Conservation (phyloP, 2,113 vertebrate genomes). For the Tragelaphus imberbis region DNA sequence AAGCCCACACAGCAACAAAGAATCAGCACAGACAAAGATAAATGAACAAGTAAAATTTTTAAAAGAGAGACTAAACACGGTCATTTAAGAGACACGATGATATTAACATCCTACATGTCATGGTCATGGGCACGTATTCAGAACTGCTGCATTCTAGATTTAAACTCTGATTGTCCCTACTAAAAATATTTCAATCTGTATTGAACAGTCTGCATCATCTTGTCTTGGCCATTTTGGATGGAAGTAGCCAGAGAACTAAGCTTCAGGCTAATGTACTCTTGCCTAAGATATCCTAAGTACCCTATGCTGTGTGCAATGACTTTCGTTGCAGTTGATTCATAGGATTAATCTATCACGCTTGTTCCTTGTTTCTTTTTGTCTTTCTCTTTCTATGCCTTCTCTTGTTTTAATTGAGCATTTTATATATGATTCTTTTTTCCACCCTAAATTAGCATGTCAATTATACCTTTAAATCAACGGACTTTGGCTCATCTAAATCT, state of each 20-base stretch:
- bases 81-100: background rate
- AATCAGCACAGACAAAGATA: background rate
- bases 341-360: background rate
- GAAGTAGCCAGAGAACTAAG: background rate
- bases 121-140: background rate
- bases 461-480: background rate
- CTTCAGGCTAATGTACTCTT: background rate
- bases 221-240: background rate
- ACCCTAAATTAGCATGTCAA: background rate
- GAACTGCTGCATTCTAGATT: background rate
- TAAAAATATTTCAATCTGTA: background rate
- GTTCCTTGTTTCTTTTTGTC: background rate
- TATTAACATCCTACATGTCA: background rate
- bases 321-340: background rate
- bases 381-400: background rate
- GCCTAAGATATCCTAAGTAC: background rate
- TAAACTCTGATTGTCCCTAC: background rate
- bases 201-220: background rate
- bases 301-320: background rate
- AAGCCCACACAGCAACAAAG: background rate
- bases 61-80: background rate
- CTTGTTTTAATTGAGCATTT: background rate
- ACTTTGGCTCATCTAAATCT: background rate
- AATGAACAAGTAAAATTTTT: background rate
- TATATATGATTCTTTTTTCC: background rate